Evolutionary conservation across 2,888 invertebrate species (phyloP).

Genomic region (Sceliomorpha sp.): DNA sequence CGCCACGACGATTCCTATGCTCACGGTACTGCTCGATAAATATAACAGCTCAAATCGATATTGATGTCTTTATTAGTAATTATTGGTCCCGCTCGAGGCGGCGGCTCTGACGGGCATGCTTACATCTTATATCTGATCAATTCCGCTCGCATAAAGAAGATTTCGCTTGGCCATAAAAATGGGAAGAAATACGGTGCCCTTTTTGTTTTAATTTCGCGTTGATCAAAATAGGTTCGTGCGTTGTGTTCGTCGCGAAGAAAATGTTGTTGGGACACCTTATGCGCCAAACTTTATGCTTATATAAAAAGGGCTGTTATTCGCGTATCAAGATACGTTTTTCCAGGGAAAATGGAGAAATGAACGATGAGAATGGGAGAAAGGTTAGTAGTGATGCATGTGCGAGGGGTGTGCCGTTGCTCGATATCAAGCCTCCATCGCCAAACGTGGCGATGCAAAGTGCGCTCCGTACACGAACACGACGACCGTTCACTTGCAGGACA

Average conservation of each 20-base stretch:
- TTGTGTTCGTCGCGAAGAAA: too few relatives aligned
- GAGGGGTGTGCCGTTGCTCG: slow-evolving; percentile 44
- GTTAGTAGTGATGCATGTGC: slow-evolving; percentile 25
- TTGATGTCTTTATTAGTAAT: slow-evolving; percentile 78
- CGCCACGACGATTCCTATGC: slow-evolving; percentile 59
- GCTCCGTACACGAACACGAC: slow-evolving; percentile 24
- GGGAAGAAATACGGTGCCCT: too few relatives aligned
- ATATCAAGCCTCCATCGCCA: slow-evolving; percentile 46
- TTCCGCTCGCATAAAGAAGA: too few relatives aligned
- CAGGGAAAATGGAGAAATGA: slow-evolving; percentile 25
- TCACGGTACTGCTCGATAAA: slow-evolving; percentile 67
- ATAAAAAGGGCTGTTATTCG: too few relatives aligned
- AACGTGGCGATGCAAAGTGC: slow-evolving; percentile 35
- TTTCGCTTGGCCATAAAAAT: slow-evolving; percentile 1
- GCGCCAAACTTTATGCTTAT: too few relatives aligned
- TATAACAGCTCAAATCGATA: slow-evolving; percentile 70
- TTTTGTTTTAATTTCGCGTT: too few relatives aligned
- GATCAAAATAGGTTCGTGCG: too few relatives aligned
- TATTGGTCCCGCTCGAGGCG: slow-evolving; percentile 1
- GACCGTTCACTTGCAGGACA: slow-evolving; percentile 45
- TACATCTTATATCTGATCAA: too few relatives aligned
- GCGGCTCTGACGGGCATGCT: too few relatives aligned
- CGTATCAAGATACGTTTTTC: too few relatives aligned
- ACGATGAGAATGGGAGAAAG: slow-evolving; percentile 32
- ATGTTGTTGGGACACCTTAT: too few relatives aligned